Evolutionary conservation across 2,797 vertebrate species (phyloP), one percentile per base, ranked within the genome.

Genomic region (Buceros bicornis): DNA sequence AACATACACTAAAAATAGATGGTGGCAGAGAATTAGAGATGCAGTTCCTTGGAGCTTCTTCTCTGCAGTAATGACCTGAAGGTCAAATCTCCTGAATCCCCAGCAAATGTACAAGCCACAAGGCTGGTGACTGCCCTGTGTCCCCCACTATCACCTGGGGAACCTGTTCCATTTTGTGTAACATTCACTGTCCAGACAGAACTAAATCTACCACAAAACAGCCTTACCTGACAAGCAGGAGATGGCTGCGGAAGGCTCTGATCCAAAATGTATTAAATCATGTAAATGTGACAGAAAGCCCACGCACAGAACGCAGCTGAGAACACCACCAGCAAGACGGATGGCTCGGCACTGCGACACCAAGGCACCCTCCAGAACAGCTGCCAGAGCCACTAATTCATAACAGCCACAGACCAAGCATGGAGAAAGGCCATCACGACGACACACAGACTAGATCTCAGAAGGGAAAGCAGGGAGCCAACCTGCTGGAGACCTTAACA

Each of bases 261-360:
- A 57, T 33, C 31, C 61, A 13, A 9, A 37, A 51, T 22, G n/a
- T 9, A n/a, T 51, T n/a, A 37, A 29, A 58, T 35, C 29, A 40
- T 4, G 17, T 28, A 25, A 35, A 31, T 2, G 18, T 25, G 58
- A 40, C 58, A 71, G 28, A 74, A 74, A 65, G 35, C 40, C 69
- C 16, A 26, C 1, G 28, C 11, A 64, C 21, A 47, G 65, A 57
- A 26, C 1, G 8, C 20, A 13, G 45, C 5, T 33, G 45, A 62
- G 54, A 37, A 35, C 4, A 33, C 6, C 50, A 17, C 33, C 7
- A 29, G 70, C 17, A 17, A 13, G 65, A 61, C 26, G 6, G 16
- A 26, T 0, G 4, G 37, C 28, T 33, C 51, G 33, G 56, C 73
- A n/a, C 0, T 9, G 51, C 0, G 13, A 50, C 81, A 82, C 50